Percentiles rank a stretch among this genome's conserved stretches.
Evolutionary conservation across 1,140 invertebrate species (phyloP).

Genomic region (Drosophila kepulauana): DNA sequence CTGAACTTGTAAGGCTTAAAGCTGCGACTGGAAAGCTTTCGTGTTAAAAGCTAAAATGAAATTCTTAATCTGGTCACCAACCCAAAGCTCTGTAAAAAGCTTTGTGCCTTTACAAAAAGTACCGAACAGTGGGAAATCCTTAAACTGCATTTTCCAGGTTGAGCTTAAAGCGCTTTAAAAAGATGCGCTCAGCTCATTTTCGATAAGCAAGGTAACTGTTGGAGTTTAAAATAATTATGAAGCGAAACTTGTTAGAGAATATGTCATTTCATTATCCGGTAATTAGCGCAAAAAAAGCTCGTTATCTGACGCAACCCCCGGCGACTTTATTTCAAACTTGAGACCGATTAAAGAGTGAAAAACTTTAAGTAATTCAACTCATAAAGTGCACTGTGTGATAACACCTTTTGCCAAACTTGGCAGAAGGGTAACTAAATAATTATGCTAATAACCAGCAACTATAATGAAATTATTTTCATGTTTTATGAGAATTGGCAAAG

Average conservation of each 20-base stretch:
- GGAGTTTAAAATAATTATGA: conserved; percentile 26
- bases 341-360: not conserved
- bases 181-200: not conserved
- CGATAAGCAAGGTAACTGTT: not conserved
- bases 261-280: conserved; percentile 32
- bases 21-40: too few relatives aligned
- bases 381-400: conserved; percentile 17
- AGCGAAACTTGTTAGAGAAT: conserved; percentile 2
- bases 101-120: not conserved
- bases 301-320: conserved; percentile 16
- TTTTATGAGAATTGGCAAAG: conserved; percentile 24
- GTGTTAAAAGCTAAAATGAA: not conserved
- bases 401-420: not conserved
- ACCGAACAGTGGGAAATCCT: not conserved
- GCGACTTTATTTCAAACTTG: conserved; percentile 14
- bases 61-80: not conserved
- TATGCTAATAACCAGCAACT: conserved; percentile 72
- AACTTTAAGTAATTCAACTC: conserved; percentile 30
- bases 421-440: conserved; percentile 36
- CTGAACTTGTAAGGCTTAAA: too few relatives aligned
- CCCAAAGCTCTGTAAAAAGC: not conserved
- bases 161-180: not conserved
- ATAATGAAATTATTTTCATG: conserved; percentile 68
- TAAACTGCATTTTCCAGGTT: not conserved
- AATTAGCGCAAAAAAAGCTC: conserved; percentile 34